Percentiles rank a stretch among this genome's conserved stretches.
These are phyloP conservation scores for Drosophila fulvimacula DNA, from an alignment of 2,888 invertebrate species.

Conservation along the genomic window DNA sequence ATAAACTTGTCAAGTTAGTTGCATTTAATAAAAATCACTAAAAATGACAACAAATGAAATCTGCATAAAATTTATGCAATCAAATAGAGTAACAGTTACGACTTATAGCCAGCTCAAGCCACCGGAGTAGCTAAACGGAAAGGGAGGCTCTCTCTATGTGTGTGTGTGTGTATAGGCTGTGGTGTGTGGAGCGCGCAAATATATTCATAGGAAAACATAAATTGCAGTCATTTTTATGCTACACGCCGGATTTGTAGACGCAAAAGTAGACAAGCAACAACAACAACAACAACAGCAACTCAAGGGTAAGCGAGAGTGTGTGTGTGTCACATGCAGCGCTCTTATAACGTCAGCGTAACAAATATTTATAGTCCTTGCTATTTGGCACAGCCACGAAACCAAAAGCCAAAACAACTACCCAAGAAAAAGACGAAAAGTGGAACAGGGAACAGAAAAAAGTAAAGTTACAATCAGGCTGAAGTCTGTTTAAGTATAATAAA, in stretches of 20 bases:
- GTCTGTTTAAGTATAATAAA: neutral
- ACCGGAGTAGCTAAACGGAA: slow-evolving; percentile 14
- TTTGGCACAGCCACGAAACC: slow-evolving; percentile 57
- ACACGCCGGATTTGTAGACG: slow-evolving; percentile 79
- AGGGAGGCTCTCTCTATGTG: slow-evolving; percentile 3
- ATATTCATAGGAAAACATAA: slow-evolving; percentile 82
- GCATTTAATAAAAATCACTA: slow-evolving; percentile 78
- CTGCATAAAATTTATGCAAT: slow-evolving; percentile 78
- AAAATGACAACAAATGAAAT: slow-evolving; percentile 74
- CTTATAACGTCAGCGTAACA: slow-evolving; percentile 74
- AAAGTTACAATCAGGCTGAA: neutral
- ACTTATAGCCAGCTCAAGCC: slow-evolving; percentile 42
- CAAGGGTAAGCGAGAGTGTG: slow-evolving; percentile 33
- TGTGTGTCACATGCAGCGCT: slow-evolving; percentile 51
- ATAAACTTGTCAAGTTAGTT: slow-evolving; percentile 75
- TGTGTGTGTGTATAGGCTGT: neutral
- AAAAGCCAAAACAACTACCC: slow-evolving; percentile 35
- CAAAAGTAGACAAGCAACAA: slow-evolving; percentile 63
- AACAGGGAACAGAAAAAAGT: neutral
- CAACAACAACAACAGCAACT: slow-evolving; percentile 29
- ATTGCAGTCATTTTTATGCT: slow-evolving; percentile 82
- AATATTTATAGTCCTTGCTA: slow-evolving; percentile 76
- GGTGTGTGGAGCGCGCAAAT: slow-evolving; percentile 44
- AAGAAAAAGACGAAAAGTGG: slow-evolving; percentile 35
- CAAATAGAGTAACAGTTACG: slow-evolving; percentile 57